phyloP scores from a whole-genome alignment of 2,113 vertebrate genomes.

The Trogon melanurus region DNA sequence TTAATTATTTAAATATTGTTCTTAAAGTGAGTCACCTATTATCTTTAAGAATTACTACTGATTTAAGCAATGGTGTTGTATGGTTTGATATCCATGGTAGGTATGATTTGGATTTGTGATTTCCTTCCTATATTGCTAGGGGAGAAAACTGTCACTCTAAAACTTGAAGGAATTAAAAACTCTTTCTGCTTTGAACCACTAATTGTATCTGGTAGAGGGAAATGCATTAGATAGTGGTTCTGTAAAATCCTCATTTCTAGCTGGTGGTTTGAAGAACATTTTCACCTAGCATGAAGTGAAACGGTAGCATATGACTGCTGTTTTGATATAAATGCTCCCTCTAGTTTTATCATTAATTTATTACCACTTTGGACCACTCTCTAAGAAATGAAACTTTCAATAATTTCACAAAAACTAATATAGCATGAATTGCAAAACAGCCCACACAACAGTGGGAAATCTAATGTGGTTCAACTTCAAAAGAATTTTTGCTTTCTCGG shows the following conservation, averaged over 20 bases:
- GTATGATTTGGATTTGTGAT: background rate
- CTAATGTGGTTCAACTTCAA: background rate
- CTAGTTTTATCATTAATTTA: background rate
- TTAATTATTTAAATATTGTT: background rate
- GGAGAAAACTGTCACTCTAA: background rate
- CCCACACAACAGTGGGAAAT: background rate
- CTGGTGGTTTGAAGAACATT: background rate
- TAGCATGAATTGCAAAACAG: background rate
- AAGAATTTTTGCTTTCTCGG: background rate
- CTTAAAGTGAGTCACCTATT: background rate
- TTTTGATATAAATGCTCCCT: background rate
- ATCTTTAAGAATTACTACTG: background rate
- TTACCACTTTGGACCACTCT: background rate
- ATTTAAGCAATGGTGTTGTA: background rate
- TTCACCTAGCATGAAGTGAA: background rate
- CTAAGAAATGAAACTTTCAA: background rate
- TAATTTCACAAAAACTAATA: background rate
- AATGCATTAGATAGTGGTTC: fast-evolving
- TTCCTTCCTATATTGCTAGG: background rate
- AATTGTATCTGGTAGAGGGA: background rate
- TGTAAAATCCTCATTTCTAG: background rate
- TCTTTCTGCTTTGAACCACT: background rate
- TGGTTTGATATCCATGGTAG: background rate
- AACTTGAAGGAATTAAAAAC: background rate
- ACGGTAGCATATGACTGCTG: no score